Base-by-base conservation (phyloP, 2,113 vertebrate species). In the Apistogramma diplotaenia region DNA sequence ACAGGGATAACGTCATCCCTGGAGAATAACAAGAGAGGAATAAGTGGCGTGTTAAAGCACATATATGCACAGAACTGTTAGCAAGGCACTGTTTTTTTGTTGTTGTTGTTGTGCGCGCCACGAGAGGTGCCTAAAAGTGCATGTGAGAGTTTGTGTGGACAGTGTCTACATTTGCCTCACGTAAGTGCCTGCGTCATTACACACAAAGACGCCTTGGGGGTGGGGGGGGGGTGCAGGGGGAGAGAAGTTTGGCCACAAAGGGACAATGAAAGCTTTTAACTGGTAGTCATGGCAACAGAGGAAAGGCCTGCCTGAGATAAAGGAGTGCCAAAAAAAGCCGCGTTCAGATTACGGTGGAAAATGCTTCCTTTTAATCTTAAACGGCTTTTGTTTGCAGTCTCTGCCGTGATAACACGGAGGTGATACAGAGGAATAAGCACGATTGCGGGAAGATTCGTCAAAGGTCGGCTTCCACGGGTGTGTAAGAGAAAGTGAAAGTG, bases 261-360 rank as follows among this genome's bases (percentile, higher is more conserved):
- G 88, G 79, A 90, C 87, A 90, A 91, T 75, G 93, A 76, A 92
- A 89, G 93, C 92, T 91, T 94, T 93, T 92, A 85, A 90, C 82
- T 53, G 74, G 89, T 94, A 76, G 80, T 86, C 89, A 92, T 94
- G 84, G 93, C 78, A 94, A 94, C 93, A 87, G 89, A 83, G 74
- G 40, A 84, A 78, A 77, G 86, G 72, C 84, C 61, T 65, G 61
- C 25, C 37, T 65, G 37, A 81, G 93, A 93, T 91, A 93, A 91
- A 89, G 67, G 74, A 54, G 78, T 77, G 84, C 85, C 90, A 89
- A 93, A 85, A 89, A 91, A 92, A 86, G 84, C 57, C 53, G 43
- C 23, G 75, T 81, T 84, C 57, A 84, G 83, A 92, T 91, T 89
- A 90, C 40, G 75, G 80, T 27, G 27, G 76, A 84, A 84, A 90